These are phyloP conservation scores for Mesochorus sp. DNA, from an alignment of 2,888 invertebrate genomes.

Conservation along the genomic window DNA sequence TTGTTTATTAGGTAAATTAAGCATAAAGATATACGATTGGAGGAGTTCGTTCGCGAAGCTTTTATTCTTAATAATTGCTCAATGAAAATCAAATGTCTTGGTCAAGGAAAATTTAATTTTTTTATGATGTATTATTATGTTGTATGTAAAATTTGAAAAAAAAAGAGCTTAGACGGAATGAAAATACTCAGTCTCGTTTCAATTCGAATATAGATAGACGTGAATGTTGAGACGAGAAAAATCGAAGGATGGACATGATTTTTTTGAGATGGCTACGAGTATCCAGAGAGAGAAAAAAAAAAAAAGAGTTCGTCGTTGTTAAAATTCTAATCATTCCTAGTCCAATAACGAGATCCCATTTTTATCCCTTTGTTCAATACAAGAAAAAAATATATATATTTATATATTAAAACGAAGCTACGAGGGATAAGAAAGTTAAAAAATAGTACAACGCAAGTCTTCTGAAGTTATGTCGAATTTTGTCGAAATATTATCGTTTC, in stretches of 20 bases:
- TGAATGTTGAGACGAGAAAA: conserved; percentile 6
- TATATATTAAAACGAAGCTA: not conserved
- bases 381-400: conserved; percentile 5
- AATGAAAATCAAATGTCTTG: too few species aligned
- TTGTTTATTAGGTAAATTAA: too few species aligned
- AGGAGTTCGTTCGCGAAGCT: too few species aligned
- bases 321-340: not conserved
- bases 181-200: too few species aligned
- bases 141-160: too few species aligned
- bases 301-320: not conserved
- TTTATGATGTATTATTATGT: too few species aligned
- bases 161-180: too few species aligned
- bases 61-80: too few species aligned
- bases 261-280: not conserved
- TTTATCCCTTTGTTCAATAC: not conserved
- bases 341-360: not conserved
- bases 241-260: not conserved
- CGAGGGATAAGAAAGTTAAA: not conserved
- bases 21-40: too few species aligned
- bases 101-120: too few species aligned
- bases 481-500: not conserved
- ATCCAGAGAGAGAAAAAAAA: not conserved
- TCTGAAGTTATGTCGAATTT: not conserved
- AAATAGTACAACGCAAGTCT: conserved; percentile 1
- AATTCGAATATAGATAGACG: too few species aligned